Conservation (phyloP, 2,113 vertebrate genomes). For the Eubucco bourcierii region DNA sequence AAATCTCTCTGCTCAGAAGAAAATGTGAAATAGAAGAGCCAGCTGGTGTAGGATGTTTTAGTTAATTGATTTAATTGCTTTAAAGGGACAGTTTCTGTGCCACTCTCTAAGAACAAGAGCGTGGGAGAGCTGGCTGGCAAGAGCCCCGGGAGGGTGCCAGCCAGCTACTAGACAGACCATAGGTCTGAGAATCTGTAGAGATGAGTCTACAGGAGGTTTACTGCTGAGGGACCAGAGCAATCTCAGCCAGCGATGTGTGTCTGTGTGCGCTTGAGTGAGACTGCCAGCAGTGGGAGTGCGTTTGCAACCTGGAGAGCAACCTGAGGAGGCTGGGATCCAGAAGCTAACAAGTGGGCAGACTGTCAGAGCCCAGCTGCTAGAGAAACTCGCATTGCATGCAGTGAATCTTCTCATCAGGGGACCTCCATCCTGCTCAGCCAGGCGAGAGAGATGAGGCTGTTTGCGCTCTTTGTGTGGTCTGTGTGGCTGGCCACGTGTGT, state of each 20-base stretch:
- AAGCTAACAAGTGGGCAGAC: background rate
- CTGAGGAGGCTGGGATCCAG: background rate
- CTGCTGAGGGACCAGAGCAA: background rate
- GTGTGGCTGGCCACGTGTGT: background rate
- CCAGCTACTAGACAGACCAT: background rate
- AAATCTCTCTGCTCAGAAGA: background rate
- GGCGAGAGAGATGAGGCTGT: background rate
- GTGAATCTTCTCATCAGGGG: background rate
- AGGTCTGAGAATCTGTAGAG: background rate
- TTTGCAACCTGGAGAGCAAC: background rate
- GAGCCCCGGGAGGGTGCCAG: background rate
- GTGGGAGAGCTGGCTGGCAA: background rate
- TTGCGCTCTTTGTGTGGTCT: background rate
- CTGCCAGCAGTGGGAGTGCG: rapidly evolving
- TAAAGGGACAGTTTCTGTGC: background rate
- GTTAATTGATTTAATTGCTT: background rate
- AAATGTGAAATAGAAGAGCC: background rate
- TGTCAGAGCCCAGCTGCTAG: background rate
- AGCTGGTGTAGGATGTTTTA: background rate
- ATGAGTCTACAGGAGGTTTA: background rate
- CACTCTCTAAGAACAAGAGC: background rate
- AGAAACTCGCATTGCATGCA: background rate
- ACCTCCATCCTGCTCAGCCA: background rate
- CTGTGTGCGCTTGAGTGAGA: background rate
- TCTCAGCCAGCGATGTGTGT: background rate